phyloP scores from a whole-genome alignment of 2,113 vertebrate genomes.

The Tichodroma muraria region DNA sequence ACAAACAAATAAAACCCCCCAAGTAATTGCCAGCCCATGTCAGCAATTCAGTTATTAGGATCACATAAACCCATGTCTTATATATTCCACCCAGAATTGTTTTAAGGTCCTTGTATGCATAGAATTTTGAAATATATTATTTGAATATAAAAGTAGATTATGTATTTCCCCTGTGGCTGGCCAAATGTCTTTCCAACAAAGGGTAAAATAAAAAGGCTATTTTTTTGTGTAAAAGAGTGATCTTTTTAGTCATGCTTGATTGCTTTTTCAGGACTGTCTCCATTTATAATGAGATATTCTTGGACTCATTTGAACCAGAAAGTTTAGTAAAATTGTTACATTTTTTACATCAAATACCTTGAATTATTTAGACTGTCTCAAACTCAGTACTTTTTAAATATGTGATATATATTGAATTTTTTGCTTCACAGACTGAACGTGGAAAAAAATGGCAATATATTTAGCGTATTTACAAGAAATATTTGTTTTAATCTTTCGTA shows the following conservation, averaged over 20 bases:
- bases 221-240: conserved; percentile 81
- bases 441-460: neutral
- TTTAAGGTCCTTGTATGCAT: conserved; percentile 70
- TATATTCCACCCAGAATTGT: conserved; percentile 69
- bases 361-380: conserved; percentile 49
- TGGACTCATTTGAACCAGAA: conserved; percentile 78
- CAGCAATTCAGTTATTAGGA: conserved; percentile 67
- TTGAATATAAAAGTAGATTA: conserved; percentile 83
- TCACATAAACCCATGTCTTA: conserved; percentile 56
- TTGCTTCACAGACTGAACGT: neutral
- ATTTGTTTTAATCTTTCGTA: conserved; percentile 62
- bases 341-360: conserved; percentile 64
- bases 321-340: conserved; percentile 74
- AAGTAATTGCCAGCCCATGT: conserved; percentile 56
- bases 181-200: conserved; percentile 83
- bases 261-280: conserved; percentile 78
- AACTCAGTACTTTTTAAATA: neutral
- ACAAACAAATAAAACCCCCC: neutral
- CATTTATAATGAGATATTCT: conserved; percentile 83
- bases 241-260: conserved; percentile 82
- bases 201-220: conserved; percentile 80
- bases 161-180: conserved; percentile 80
- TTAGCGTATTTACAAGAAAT: conserved; percentile 28
- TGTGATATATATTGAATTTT: neutral
- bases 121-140: conserved; percentile 77